phyloP scores from a whole-genome alignment of 2,797 vertebrate genomes.

The Acanthurus tractus region DNA sequence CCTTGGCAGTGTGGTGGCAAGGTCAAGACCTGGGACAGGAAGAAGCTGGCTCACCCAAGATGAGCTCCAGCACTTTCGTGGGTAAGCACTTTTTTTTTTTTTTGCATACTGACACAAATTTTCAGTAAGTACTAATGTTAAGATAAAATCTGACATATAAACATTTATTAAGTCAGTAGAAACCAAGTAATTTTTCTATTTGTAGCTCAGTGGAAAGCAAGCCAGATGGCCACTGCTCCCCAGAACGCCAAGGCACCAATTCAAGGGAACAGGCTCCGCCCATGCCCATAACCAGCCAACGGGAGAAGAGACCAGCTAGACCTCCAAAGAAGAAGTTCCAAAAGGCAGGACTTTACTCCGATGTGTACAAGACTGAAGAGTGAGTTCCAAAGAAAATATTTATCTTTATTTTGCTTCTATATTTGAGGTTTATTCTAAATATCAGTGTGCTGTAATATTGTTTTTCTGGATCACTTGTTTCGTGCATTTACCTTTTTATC shows the following conservation, averaged over 20 bases:
- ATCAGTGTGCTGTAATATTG: not conserved
- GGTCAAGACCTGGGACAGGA: slow-evolving; percentile 65
- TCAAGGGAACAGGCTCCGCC: slow-evolving; percentile 83
- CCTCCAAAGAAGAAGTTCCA: slow-evolving; percentile 99
- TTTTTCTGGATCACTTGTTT: not conserved
- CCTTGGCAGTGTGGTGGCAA: slow-evolving; percentile 61
- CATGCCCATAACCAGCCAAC: slow-evolving; percentile 85
- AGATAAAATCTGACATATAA: slow-evolving; percentile 36
- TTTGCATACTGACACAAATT: slow-evolving; percentile 12
- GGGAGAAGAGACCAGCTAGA: slow-evolving; percentile 94
- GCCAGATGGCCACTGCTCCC: slow-evolving; percentile 85
- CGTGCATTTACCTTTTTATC: slow-evolving; percentile 7
- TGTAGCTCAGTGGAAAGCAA: slow-evolving; percentile 83
- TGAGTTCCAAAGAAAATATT: slow-evolving; percentile 80
- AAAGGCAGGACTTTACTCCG: slow-evolving; percentile 98
- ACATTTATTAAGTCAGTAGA: slow-evolving; percentile 56
- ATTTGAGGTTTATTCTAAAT: slow-evolving; percentile 4
- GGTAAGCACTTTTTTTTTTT: slow-evolving; percentile 68
- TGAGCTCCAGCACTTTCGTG: slow-evolving; percentile 82
- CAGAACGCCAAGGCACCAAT: slow-evolving; percentile 82
- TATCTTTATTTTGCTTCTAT: not conserved
- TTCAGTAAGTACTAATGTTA: slow-evolving; percentile 14
- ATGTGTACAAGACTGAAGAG: slow-evolving; percentile 97
- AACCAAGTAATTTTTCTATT: slow-evolving; percentile 67
- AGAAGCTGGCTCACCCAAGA: slow-evolving; percentile 83